Percentiles rank a stretch among this genome's conserved stretches.
phyloP scores from a whole-genome alignment of 30 jellyfish, hydroid and myxozoan genomes.

The Aurelia aurita region DNA sequence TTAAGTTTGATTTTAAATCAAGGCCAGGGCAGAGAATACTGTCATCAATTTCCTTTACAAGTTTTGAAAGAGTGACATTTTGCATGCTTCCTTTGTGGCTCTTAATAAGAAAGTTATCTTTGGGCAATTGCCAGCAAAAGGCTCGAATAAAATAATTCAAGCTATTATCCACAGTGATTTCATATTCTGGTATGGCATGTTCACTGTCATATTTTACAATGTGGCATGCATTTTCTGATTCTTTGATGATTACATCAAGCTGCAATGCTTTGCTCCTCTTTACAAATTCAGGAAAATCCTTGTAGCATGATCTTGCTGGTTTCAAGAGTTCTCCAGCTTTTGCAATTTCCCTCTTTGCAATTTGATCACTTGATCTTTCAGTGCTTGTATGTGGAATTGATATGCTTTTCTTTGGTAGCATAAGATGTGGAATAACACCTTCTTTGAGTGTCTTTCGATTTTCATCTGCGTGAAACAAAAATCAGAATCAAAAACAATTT shows the following conservation, averaged over 20 bases:
- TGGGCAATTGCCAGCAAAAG: constrained; percentile 46
- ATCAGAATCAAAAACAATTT: too few relatives aligned
- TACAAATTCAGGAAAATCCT: background rate
- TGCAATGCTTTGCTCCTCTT: background rate
- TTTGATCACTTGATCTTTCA: constrained; percentile 3
- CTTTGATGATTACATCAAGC: constrained; percentile 3
- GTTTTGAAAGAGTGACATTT: constrained; percentile 44
- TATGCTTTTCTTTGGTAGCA: constrained; percentile 30
- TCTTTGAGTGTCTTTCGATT: background rate
- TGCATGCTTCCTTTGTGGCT: background rate
- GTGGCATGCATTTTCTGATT: background rate
- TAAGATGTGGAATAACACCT: background rate
- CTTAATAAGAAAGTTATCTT: background rate
- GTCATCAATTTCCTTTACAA: constrained; percentile 34
- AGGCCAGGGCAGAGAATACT: constrained; percentile 21
- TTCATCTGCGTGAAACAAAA: too few relatives aligned
- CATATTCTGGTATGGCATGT: constrained; percentile 29
- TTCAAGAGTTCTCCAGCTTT: background rate
- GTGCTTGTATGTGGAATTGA: background rate
- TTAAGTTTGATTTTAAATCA: constrained; percentile 1
- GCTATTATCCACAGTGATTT: constrained; percentile 23
- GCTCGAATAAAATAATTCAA: constrained; percentile 33
- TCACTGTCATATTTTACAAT: background rate
- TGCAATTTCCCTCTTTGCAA: constrained; percentile 6
- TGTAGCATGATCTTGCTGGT: background rate